Evolutionary conservation across 2,797 vertebrate species (phyloP), one percentile per base, ranked within the genome.

Genomic region (Liparis tanakae): DNA sequence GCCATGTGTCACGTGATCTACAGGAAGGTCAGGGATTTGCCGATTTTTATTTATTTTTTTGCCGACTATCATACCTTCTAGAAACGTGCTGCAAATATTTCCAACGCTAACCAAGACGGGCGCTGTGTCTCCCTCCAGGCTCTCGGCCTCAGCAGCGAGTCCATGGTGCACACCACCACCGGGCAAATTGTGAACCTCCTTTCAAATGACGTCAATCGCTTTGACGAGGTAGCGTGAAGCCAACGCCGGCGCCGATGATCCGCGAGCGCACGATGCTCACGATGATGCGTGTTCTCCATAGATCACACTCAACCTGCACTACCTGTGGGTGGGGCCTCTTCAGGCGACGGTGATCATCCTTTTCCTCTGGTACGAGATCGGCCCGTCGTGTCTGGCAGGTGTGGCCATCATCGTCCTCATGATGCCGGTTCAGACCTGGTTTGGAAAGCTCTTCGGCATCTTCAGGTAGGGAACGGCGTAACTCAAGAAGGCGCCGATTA

Each of bases 1-100:
- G n/a, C n/a, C n/a, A n/a, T n/a, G n/a, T n/a, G n/a, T 96, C 97
- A 98, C 81, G 96, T 99, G 94, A 98, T 99, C 81, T 98, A 97
- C 89, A 94, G 81, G 51, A 99, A 99, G 97, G 97, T 98, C 67
- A 87, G 94, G 56, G 20, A 50, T 20, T 1, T 12, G 1, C 14
- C 22, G 34, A 12, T 50, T 12, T 39, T 41, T 41, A n/a, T n/a
- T 41, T 36, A 4, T 13, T 8, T 41, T 43, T 43, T 14, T 15
- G n/a, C 9, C 5, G 17, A 25, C 13, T 10, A 4, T 51, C 1
- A 4, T 41, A 14, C 54, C 1, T 48, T 12, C 1, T 30, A 57
- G 30, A 50, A 60, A 68, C 34, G 18, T 59, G 33, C 13, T 10
- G 18, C 14, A 36, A 20, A 10, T 17, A 5, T 1, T 17, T 66